Evolutionary conservation across 2,888 invertebrate genomes (phyloP), one percentile per base, ranked within the genome.

Genomic region (Psylliodes chrysocephalus): DNA sequence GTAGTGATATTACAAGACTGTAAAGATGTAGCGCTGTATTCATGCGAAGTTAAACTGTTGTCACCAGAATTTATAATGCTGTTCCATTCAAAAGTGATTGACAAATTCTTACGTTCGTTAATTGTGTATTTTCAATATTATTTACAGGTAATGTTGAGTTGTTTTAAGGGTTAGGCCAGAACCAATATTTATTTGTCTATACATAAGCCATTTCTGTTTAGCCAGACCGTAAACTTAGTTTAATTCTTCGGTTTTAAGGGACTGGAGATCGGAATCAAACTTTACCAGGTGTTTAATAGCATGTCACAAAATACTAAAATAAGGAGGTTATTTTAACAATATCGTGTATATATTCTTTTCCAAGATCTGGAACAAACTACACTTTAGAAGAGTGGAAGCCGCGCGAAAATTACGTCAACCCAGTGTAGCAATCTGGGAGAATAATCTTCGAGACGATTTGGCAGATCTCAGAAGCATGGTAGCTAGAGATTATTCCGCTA

Each of bases 51-150:
- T 28, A 81, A 78, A 67, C 81, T 85, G 76, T 78, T 88, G 71
- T 86, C 86, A 63, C 79, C 84, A n/a, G 84, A 86, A 76, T 86
- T 90, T 71, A 86, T 90, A 68, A 84, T 85, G 66, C 85, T 87
- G 74, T 84, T 90, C 66, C 85, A 90, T 76, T 82, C 82, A 28
- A 83, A 85, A 47, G 83, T 86, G 19, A 85, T 87, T 42, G 90
- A 90, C 77, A 83, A 86, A 73, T 89, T 89, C 77, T 80, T 90
- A 61, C 83, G 89, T 67, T 85, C 88, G n/a, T 81, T 88, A 56
- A 86, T 89, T 59, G 77, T 90, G 52, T 90, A 87, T 75, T 86
- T 87, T 71, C 87, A 87, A 75, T 88, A 86, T 78, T 89, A 86
- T 78, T 82, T 88, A 70, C 87, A 88, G 82, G 88, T 87, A 81